Evolutionary conservation across 2,888 invertebrate species (phyloP), one percentile per base, ranked within the genome.

Genomic region (Sceliomorpha sp.): DNA sequence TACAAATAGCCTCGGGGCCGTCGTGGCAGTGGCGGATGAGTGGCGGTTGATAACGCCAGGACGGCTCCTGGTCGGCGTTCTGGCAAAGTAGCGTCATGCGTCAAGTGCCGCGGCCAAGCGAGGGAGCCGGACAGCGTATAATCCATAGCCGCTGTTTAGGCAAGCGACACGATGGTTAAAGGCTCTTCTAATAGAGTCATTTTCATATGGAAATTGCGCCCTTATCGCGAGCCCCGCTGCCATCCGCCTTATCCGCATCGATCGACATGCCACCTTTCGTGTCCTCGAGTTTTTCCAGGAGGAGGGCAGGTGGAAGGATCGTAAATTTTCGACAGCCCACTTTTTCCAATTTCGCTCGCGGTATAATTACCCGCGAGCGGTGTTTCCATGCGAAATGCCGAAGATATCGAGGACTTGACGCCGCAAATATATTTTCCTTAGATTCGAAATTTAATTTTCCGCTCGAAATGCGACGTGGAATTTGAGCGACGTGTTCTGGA

Each of bases 371-470:
- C n/a, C n/a, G n/a, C n/a, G n/a, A n/a, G 20, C 20, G 20, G 8
- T 8, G 29, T 29, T 3, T n/a, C 29, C 14, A 15, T 44, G 9
- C 1, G 5, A 42, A 42, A 14, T 29, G 20, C 15, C 29, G 24
- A 17, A 31, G 10, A 14, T 17, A 39, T 12, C 17, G 34, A 8
- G 6, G 4, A 17, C n/a, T 14, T 13, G 24, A 51, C 20, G 13
- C 39, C 29, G 39, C 42, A 50, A 48, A 34, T 20, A 27, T 9
- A 50, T 60, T 37, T 60, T 12, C 44, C 44, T 51, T 50, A 50
- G 29, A 60, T 32, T 50, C 50, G 27, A 36, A 34, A 60, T 60
- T 51, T 60, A 50, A 60, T 60, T 60, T 50, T 60, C 60, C 29
- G 26, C 50, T 13, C 20, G 48, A 60, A 60, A 60, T 60, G 20